Evolutionary conservation across 2,888 invertebrate genomes (phyloP).

Genomic region (Apocheima hispidaria): DNA sequence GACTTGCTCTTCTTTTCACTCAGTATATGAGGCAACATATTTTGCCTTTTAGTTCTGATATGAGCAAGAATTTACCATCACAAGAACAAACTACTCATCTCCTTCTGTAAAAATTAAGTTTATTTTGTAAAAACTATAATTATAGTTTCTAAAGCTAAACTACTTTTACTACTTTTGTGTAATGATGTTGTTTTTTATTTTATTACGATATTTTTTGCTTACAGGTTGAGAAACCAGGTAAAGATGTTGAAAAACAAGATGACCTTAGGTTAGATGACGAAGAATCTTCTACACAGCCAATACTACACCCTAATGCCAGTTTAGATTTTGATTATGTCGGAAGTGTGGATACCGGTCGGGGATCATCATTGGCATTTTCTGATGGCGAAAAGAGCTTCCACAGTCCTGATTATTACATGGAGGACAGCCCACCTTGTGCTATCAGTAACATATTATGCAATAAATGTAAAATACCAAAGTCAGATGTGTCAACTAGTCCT

Average conservation of each 20-base stretch:
- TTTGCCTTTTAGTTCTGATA: too few species aligned
- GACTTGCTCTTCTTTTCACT: too few species aligned
- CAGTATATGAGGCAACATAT: too few species aligned
- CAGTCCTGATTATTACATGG: conserved; percentile 67
- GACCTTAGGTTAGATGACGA: conserved; percentile 1
- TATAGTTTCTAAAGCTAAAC: too few species aligned
- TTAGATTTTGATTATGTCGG: conserved; percentile 26
- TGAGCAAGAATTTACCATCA: too few species aligned
- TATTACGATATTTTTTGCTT: neutral
- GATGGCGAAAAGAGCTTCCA: conserved; percentile 69
- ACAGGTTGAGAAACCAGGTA: neutral
- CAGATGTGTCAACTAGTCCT: conserved; percentile 35
- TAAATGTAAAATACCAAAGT: conserved; percentile 33
- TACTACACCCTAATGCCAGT: conserved; percentile 7
- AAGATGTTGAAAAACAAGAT: neutral
- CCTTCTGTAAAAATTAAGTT: neutral
- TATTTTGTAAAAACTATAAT: too few species aligned
- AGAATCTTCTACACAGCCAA: neutral
- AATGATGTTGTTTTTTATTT: neutral
- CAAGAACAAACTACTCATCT: neutral
- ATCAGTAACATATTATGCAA: conserved; percentile 44
- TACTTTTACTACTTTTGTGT: too few species aligned
- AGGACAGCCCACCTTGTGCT: conserved; percentile 53
- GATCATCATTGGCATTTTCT: conserved; percentile 73
- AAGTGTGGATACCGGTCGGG: conserved; percentile 75